A percentile compares a stretch with the other conserved stretches of the same genome.
phyloP scores from a whole-genome alignment of 2,888 invertebrate genomes.

The Coenonympha arcania region DNA sequence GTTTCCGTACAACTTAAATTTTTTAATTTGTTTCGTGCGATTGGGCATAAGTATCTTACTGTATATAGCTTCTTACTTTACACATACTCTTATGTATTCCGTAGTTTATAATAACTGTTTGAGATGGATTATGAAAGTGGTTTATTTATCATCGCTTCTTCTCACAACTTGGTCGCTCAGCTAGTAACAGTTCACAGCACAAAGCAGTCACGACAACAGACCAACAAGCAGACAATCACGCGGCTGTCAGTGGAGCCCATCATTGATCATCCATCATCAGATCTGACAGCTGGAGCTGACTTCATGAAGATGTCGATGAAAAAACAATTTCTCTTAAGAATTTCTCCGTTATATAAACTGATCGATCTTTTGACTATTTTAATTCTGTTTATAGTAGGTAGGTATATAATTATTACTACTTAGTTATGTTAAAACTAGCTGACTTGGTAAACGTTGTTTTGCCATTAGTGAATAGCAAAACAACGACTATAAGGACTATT shows the following conservation, averaged over 20 bases:
- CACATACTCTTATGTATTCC: too few relatives aligned
- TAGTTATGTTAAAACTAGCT: too few relatives aligned
- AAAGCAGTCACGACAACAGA: slow-evolving; percentile 46
- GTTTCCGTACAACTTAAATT: too few relatives aligned
- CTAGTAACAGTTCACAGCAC: slow-evolving; percentile 36
- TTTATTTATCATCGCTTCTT: slow-evolving; percentile 15
- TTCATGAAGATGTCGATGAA: slow-evolving; percentile 1
- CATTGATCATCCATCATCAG: slow-evolving; percentile 54
- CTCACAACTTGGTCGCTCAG: slow-evolving; percentile 20
- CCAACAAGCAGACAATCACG: slow-evolving; percentile 47
- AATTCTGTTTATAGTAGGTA: background rate
- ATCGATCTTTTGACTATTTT: background rate
- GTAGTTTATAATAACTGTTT: too few relatives aligned
- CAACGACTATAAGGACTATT: too few relatives aligned
- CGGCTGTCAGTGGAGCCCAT: slow-evolving; percentile 46
- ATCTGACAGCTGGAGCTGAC: background rate
- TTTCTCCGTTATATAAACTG: background rate
- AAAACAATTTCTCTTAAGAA: background rate
- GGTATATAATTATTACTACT: background rate
- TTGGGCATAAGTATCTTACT: too few relatives aligned
- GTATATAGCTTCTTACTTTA: too few relatives aligned
- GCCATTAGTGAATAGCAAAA: too few relatives aligned
- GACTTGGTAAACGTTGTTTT: too few relatives aligned
- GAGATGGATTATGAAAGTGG: too few relatives aligned
- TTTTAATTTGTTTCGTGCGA: too few relatives aligned